phyloP scores from a whole-genome alignment of 2,888 invertebrate species.

The Limnephilus auricula region DNA sequence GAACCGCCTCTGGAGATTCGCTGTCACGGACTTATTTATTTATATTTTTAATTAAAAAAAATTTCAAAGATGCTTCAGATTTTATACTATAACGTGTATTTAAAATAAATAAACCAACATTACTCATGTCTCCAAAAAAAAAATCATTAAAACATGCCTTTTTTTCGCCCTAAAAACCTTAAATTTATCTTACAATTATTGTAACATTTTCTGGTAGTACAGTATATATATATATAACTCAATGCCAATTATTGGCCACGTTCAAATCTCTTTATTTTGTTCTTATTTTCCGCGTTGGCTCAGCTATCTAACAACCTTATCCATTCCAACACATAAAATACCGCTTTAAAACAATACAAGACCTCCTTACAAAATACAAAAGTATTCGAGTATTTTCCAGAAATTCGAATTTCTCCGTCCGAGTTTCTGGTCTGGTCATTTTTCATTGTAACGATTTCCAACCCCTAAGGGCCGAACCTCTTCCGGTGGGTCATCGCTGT shows the following conservation, averaged over 20 bases:
- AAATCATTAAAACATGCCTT: too few species aligned
- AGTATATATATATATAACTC: neutral
- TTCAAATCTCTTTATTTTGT: neutral
- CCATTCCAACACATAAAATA: neutral
- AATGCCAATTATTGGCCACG: slow-evolving; percentile 2
- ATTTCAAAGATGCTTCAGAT: too few species aligned
- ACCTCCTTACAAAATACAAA: neutral
- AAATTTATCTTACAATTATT: too few species aligned
- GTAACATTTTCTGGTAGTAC: neutral
- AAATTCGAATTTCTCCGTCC: neutral
- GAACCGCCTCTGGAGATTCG: too few species aligned
- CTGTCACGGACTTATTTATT: too few species aligned
- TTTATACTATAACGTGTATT: too few species aligned
- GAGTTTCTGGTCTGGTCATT: slow-evolving; percentile 26
- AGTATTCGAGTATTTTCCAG: neutral
- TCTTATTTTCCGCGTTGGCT: neutral
- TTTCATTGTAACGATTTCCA: slow-evolving; percentile 44
- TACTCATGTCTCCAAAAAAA: too few species aligned
- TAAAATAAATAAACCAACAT: too few species aligned
- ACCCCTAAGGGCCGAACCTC: slow-evolving; percentile 25
- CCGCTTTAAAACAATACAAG: neutral
- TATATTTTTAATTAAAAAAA: too few species aligned
- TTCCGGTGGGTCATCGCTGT: slow-evolving; percentile 26
- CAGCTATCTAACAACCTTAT: neutral
- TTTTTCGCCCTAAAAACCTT: too few species aligned